A percentile compares a stretch with the other conserved stretches of the same genome.
These are phyloP conservation scores for Scleropages formosus DNA, from an alignment of 2,797 vertebrate species.

Conservation along the genomic window DNA sequence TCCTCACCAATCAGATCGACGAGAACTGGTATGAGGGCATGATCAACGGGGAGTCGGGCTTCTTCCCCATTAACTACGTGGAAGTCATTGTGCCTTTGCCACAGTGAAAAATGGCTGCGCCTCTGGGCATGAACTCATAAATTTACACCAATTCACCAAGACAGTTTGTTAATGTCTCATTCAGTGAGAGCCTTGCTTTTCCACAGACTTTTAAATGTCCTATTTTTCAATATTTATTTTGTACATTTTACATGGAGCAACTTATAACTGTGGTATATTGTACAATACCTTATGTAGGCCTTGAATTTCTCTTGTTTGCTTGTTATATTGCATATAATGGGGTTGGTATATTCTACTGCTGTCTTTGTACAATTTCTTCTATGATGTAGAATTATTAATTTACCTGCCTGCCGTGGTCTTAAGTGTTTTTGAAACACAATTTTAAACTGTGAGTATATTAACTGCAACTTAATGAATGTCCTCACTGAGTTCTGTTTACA, in stretches of 20 bases:
- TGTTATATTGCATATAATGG: conserved; percentile 32
- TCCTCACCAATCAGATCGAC: conserved; percentile 91
- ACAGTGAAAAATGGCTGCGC: conserved; percentile 61
- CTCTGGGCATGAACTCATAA: conserved; percentile 43
- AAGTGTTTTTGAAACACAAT: conserved; percentile 50
- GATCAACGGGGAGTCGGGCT: conserved; percentile 85
- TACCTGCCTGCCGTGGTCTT: conserved; percentile 57
- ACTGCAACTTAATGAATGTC: conserved; percentile 46
- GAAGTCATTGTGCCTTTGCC: conserved; percentile 87
- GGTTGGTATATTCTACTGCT: conserved; percentile 41
- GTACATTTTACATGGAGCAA: conserved; percentile 56
- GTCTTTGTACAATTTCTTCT: conserved; percentile 49
- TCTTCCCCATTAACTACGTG: conserved; percentile 97
- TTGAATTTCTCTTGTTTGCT: conserved; percentile 24
- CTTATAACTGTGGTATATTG: conserved; percentile 52
- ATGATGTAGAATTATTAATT: conserved; percentile 33
- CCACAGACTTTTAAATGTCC: conserved; percentile 68
- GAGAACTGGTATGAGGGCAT: conserved; percentile 98
- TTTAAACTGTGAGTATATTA: conserved; percentile 50
- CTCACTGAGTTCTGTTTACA: conserved; percentile 53
- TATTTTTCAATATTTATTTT: conserved; percentile 79
- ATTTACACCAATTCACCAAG: conserved; percentile 51
- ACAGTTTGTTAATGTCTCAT: conserved; percentile 59
- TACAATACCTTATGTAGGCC: conserved; percentile 27
- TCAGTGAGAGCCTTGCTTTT: conserved; percentile 65